Percentiles rank a stretch among this genome's conserved stretches.
Conservation (phyloP, 2,888 invertebrate species). For the Dryocosmus kuriphilus region DNA sequence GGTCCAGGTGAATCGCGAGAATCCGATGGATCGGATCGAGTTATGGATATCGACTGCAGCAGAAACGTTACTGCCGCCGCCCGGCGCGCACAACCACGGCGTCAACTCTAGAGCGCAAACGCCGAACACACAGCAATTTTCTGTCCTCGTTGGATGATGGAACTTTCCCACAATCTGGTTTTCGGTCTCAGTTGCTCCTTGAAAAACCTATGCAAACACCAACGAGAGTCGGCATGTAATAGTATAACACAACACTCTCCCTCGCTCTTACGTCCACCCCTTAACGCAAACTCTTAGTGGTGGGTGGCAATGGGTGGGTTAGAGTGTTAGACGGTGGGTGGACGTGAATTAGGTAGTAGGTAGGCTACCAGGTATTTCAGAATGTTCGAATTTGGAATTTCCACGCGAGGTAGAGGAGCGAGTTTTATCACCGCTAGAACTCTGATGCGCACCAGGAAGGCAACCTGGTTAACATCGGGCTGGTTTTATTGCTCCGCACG, state of each 20-base stretch:
- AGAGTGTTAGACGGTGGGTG: slow-evolving; percentile 17
- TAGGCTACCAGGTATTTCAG: slow-evolving; percentile 59
- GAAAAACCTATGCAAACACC: slow-evolving; percentile 35
- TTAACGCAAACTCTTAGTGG: neutral
- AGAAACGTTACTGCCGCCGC: slow-evolving; percentile 69
- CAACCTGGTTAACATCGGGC: neutral
- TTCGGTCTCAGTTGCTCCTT: slow-evolving; percentile 21
- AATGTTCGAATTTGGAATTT: slow-evolving; percentile 48
- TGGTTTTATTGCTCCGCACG: neutral
- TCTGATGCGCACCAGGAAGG: neutral
- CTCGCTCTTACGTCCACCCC: slow-evolving; percentile 32
- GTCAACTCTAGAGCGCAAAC: slow-evolving; percentile 62
- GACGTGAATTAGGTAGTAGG: slow-evolving; percentile 48
- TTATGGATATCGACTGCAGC: slow-evolving; percentile 70
- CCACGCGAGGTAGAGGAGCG: slow-evolving; percentile 42
- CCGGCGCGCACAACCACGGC: slow-evolving; percentile 68
- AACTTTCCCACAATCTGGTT: slow-evolving; percentile 27
- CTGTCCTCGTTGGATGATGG: slow-evolving; percentile 19
- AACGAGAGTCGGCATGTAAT: slow-evolving; percentile 21
- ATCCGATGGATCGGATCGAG: slow-evolving; percentile 61
- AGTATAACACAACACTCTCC: slow-evolving; percentile 25
- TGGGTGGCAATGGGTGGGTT: neutral
- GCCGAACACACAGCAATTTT: slow-evolving; percentile 44
- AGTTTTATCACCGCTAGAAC: slow-evolving; percentile 44
- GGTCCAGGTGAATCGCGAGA: slow-evolving; percentile 51